Base-by-base conservation (phyloP, 2,888 invertebrate genomes). In the Nemotelus pantherinus region DNA sequence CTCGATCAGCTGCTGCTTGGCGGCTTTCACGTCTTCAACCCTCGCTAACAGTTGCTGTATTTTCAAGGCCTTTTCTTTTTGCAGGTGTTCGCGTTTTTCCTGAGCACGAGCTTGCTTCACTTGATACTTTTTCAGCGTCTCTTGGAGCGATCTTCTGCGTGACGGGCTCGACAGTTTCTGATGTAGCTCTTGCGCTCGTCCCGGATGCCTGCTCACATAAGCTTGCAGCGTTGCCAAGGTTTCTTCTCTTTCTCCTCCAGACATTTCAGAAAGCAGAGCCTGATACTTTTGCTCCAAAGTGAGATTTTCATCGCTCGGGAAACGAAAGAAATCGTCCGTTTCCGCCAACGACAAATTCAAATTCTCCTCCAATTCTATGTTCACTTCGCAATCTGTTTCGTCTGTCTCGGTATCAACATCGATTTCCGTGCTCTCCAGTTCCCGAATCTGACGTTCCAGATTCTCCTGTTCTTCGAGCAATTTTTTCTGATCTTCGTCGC, bases 101-200 rank as follows among this genome's bases (percentile, higher is more conserved):
- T 97, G 95, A 0, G 99, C 99, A 79, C 95, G 91, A 0, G 94
- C 95, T 84, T 98, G 97, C 84, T 97, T 97, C 0, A 94, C 94
- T 86, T 97, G 96, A 82, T 96, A 94, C 80, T 91, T 88, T 75
- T 90, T 88, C 41, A 96, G 86, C 0, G 96, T 95, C 84, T 95
- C 95, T 45, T 94, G 92, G n/a, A 95, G 84, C n/a, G 94, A 93
- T 80, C 94, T 92, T 57, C 94, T 90, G n/a, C 95, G 90, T 1
- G 95, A 94, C 0, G 97, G 97, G 67, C 95, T 96, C 0, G 96
- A 96, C 0, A 99, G 88, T 85, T 98, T 98, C 82, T 97, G 96
- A 86, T 98, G 98, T 64, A 98, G 89, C 82, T 97, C 95, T 79
- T 96, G 91, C 0, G 96, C 97, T 76, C 97, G 84, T 74, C 96